Evolutionary conservation across 2,888 invertebrate species (phyloP).

Genomic region (Taphrorychus bicolor): DNA sequence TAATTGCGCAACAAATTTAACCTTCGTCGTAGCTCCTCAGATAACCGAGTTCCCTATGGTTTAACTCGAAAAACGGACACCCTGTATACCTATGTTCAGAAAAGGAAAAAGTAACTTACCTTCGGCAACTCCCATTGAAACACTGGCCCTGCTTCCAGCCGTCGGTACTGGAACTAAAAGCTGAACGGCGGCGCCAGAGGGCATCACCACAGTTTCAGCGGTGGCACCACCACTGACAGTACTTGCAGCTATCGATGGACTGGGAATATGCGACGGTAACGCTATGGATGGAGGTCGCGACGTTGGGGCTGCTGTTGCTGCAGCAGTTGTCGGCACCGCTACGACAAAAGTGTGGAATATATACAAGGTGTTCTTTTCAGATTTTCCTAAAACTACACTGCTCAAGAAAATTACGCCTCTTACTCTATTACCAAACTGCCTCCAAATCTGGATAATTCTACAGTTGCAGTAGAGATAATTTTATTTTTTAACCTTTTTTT

Average conservation of each 20-base stretch:
- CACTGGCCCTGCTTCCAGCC: slow-evolving; percentile 54
- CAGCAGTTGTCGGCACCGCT: slow-evolving; percentile 51
- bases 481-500: too few species aligned
- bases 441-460: too few species aligned
- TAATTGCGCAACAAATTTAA: too few species aligned
- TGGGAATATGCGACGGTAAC: slow-evolving; percentile 50
- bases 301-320: slow-evolving; percentile 53
- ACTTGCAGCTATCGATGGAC: slow-evolving; percentile 45
- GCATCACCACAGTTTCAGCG: slow-evolving; percentile 81
- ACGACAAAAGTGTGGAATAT: not conserved
- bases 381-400: too few species aligned
- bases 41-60: too few species aligned
- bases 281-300: slow-evolving; percentile 51
- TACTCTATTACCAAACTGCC: too few species aligned
- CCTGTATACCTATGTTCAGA: too few species aligned
- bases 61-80: not conserved
- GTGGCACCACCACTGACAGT: slow-evolving; percentile 49
- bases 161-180: slow-evolving; percentile 70
- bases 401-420: too few species aligned
- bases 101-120: slow-evolving; percentile 11
- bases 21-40: too few species aligned
- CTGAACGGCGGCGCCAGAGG: slow-evolving; percentile 81
- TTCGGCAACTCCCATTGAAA: slow-evolving; percentile 46
- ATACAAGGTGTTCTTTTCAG: too few species aligned
- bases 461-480: too few species aligned